phyloP scores from a whole-genome alignment of 2,113 vertebrate species.

The Trochalopteron elliotii region DNA sequence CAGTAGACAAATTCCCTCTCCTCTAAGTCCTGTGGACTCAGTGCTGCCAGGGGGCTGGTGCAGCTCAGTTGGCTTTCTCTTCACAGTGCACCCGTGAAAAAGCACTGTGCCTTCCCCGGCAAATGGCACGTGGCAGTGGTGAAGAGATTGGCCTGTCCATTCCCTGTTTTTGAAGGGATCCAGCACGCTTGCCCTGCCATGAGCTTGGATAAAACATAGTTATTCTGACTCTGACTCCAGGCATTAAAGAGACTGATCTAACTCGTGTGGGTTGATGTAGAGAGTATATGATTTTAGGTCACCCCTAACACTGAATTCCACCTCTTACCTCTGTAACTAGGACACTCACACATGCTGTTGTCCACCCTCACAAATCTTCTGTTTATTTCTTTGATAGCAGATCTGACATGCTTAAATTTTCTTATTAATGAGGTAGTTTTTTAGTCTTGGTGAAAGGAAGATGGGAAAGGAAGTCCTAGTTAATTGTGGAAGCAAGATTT shows the following conservation, averaged over 20 bases:
- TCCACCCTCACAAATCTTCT: background rate
- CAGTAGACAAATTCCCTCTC: too few species aligned
- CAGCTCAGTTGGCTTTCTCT: background rate
- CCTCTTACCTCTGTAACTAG: background rate
- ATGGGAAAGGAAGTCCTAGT: background rate
- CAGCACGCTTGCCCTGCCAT: background rate
- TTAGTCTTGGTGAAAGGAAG: background rate
- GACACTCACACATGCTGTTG: background rate
- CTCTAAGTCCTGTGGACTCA: background rate
- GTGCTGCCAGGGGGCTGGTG: background rate
- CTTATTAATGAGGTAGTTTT: background rate
- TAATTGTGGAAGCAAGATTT: background rate
- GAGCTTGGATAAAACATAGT: background rate
- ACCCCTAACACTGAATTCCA: background rate
- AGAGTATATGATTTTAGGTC: background rate
- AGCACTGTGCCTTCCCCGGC: fast-evolving
- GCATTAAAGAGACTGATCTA: background rate
- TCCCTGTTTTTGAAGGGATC: background rate
- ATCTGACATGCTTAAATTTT: background rate
- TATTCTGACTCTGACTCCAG: background rate
- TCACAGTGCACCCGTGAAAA: fast-evolving
- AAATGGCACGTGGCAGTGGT: background rate
- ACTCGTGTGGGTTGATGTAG: fast-evolving
- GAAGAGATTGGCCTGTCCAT: too few species aligned
- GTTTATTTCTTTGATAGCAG: background rate